Evolutionary conservation across 2,888 invertebrate genomes (phyloP).

Genomic region (Drosophila peninsularis): DNA sequence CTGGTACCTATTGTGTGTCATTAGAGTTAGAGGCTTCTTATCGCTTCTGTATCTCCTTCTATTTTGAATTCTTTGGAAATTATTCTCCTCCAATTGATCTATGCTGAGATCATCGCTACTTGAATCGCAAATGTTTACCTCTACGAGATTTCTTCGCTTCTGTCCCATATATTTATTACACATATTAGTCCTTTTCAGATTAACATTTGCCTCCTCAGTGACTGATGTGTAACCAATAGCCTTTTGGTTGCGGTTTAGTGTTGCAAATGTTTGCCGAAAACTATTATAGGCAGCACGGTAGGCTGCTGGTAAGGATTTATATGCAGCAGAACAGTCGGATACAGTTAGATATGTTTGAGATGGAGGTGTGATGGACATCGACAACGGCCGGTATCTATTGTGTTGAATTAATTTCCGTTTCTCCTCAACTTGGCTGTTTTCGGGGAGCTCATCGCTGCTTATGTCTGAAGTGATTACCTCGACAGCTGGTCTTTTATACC

Average conservation of each 20-base stretch:
- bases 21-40: slow-evolving; percentile 9
- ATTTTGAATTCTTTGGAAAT: too few relatives aligned
- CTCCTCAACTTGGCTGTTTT: slow-evolving; percentile 6
- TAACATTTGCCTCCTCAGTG: slow-evolving; percentile 1
- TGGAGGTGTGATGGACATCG: slow-evolving; percentile 4
- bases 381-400: slow-evolving; percentile 37
- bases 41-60: background rate
- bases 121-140: slow-evolving; percentile 27
- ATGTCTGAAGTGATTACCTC: slow-evolving; percentile 29
- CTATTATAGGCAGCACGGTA: slow-evolving; percentile 8
- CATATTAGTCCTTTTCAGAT: slow-evolving; percentile 1
- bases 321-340: background rate
- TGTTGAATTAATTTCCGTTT: slow-evolving; percentile 10
- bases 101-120: slow-evolving; percentile 39
- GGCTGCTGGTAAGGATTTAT: background rate
- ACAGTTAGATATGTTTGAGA: background rate
- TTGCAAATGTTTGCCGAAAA: slow-evolving; percentile 14
- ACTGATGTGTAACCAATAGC: slow-evolving; percentile 4
- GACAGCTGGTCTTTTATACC: background rate
- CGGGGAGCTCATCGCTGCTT: slow-evolving; percentile 37
- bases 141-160: background rate
- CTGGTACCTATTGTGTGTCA: slow-evolving; percentile 27
- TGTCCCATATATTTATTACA: slow-evolving; percentile 12
- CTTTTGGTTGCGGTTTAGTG: slow-evolving; percentile 3
- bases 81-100: slow-evolving; percentile 12